phyloP scores from a whole-genome alignment of 2,888 invertebrate species.

The Orthosia incerta region DNA sequence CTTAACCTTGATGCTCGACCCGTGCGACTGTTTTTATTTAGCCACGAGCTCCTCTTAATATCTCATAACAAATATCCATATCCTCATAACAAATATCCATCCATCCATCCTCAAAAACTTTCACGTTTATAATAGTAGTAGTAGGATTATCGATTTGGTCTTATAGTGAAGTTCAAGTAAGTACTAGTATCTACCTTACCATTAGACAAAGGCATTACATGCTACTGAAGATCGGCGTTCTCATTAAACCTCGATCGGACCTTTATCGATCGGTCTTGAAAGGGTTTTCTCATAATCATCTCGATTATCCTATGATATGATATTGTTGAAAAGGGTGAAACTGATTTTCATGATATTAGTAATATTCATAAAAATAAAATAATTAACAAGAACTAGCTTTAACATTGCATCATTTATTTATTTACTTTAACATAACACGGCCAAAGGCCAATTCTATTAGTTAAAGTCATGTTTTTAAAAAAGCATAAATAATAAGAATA shows the following conservation, averaged over 20 bases:
- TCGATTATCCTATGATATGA: neutral
- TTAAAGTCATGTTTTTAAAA: no score
- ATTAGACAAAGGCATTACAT: neutral
- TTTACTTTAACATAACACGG: no score
- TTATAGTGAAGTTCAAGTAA: neutral
- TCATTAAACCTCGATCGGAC: neutral
- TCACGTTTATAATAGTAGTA: no score
- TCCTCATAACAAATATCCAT: no score
- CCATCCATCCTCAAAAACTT: no score
- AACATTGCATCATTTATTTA: no score
- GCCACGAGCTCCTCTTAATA: no score
- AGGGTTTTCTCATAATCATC: slow-evolving; percentile 27
- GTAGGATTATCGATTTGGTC: neutral
- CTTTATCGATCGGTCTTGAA: slow-evolving; percentile 11
- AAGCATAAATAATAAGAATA: no score
- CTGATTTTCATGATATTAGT: neutral
- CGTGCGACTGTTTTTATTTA: no score
- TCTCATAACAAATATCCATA: no score
- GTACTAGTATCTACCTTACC: neutral
- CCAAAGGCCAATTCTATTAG: no score
- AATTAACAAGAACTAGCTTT: neutral
- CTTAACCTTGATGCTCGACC: no score
- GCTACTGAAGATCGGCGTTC: neutral
- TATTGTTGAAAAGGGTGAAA: neutral
- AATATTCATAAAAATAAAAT: neutral